Base-by-base conservation (phyloP, 2,888 invertebrate species). In the Drosophila tripunctata region DNA sequence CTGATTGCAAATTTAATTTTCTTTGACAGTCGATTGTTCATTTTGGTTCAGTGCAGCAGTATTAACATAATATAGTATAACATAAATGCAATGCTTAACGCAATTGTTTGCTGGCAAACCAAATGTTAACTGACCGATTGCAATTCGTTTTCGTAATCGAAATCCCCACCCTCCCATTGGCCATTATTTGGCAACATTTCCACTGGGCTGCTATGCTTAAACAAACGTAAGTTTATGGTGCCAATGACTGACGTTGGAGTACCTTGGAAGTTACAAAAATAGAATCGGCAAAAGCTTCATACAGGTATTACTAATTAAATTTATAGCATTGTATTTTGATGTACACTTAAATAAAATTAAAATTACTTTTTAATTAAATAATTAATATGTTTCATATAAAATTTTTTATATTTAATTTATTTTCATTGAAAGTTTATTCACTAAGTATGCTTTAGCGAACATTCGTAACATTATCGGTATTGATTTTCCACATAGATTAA, bases 1-100 rank as follows among this genome's bases (percentile, higher is more conserved):
- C 15, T 72, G 77, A 76, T 72, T 76, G 67, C 44, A 56, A 76
- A 72, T 67, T 67, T 62, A 67, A 73, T 73, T 76, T 72, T 47
- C 55, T 65, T 76, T 61, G 83, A 51, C 68, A 65, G 44, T 62
- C 55, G 55, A 51, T 27, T 30, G 19, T 5, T 30, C 38, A 50
- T 8, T 7, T 27, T 36, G 45, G 33, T 35, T 30, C 66, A 30
- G 35, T 40, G 8, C n/a, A n/a, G 31, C 30, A 51, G 48, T 38
- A 78, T 54, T 62, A 78, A 67, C 71, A 81, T 81, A 78, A 85
- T 85, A 63, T 55, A 21, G 82, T 85, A 63, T 55, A 21, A 19
- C 21, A 45, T 67, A 78, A 80, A 79, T 80, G 67, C 67, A 77
- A 77, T 74, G 58, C 56, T 65, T 47, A 77, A 75, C 30, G 36